Percentiles rank a stretch among this genome's conserved stretches.
phyloP scores from a whole-genome alignment of 2,113 vertebrate genomes.

The Hypanus sabinus region DNA sequence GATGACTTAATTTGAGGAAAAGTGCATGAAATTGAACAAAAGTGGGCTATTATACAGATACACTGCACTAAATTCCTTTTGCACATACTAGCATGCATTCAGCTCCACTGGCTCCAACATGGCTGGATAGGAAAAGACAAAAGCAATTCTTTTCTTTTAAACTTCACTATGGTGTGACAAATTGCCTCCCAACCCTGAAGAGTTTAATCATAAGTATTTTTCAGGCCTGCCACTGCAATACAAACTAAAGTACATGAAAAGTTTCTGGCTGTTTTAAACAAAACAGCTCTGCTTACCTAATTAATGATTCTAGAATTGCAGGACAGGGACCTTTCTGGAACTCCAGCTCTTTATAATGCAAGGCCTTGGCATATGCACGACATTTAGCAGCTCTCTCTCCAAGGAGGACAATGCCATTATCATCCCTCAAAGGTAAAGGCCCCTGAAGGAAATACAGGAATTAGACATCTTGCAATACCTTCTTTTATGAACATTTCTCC shows the following conservation, averaged over 20 bases:
- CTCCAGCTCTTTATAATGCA: slow-evolving; percentile 98
- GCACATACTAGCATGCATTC: no score
- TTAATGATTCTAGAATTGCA: slow-evolving; percentile 89
- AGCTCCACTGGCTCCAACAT: not conserved
- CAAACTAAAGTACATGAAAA: not conserved
- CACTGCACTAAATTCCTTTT: not conserved
- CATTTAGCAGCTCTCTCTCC: slow-evolving; percentile 94
- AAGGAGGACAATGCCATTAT: slow-evolving; percentile 91
- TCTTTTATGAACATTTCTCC: not conserved
- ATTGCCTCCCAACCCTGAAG: not conserved
- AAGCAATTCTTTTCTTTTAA: not conserved
- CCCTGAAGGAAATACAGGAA: slow-evolving; percentile 59
- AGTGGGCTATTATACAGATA: no score
- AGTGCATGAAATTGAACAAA: not conserved
- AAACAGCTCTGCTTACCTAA: slow-evolving; percentile 71
- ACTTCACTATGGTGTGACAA: not conserved
- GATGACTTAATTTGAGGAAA: not conserved
- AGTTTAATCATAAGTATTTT: not conserved
- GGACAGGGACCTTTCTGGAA: slow-evolving; percentile 93
- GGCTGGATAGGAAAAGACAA: not conserved
- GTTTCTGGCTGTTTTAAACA: not conserved
- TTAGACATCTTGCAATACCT: not conserved
- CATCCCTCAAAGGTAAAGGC: slow-evolving; percentile 84
- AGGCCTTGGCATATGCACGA: slow-evolving; percentile 89
- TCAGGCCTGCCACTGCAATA: not conserved